Conservation (phyloP, 2,113 vertebrate genomes). For the Leptodactylus fuscus region DNA sequence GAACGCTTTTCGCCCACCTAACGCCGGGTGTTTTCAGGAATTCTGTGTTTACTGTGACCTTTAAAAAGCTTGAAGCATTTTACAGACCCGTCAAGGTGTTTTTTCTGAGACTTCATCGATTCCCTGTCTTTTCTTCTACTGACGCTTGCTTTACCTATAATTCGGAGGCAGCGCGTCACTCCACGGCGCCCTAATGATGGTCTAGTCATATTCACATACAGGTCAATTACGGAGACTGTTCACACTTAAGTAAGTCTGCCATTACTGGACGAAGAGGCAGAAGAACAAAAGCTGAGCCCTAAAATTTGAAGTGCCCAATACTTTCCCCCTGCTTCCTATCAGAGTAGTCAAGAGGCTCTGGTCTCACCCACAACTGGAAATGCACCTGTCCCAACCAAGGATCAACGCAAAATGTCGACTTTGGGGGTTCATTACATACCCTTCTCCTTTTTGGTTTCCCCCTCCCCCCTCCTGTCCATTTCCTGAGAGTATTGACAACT, state of each 20-base stretch:
- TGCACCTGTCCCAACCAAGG: too few species aligned
- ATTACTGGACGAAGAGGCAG: background rate
- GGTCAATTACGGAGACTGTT: background rate
- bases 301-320: too few species aligned
- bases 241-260: too few species aligned
- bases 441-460: too few species aligned
- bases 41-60: constrained; percentile 43
- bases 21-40: background rate
- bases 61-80: constrained; percentile 35
- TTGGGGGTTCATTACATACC: too few species aligned
- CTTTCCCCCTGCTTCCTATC: too few species aligned
- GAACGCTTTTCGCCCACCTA: background rate
- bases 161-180: background rate
- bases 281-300: background rate
- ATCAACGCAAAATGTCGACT: too few species aligned
- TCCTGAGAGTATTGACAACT: too few species aligned
- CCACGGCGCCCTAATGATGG: background rate
- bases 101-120: constrained; percentile 34
- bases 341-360: too few species aligned
- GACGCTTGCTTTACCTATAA: background rate
- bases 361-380: too few species aligned
- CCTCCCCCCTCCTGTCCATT: too few species aligned
- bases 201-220: background rate
- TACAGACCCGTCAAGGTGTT: constrained; percentile 41
- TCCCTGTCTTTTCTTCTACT: constrained; percentile 7